phyloP scores from a whole-genome alignment of 2,797 vertebrate genomes.

The Diplodus sargus region DNA sequence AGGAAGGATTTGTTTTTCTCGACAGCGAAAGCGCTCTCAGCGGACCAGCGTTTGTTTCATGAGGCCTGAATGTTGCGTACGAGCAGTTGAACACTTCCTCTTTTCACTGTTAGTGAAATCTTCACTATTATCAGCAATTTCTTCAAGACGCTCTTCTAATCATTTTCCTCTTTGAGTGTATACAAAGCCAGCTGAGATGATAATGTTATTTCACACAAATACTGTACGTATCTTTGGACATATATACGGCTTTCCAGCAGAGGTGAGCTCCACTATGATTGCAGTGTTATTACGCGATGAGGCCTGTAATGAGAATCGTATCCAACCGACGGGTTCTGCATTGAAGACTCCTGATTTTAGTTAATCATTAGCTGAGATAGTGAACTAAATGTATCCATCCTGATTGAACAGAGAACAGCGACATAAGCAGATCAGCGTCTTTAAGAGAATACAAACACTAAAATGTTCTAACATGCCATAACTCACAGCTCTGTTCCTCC shows the following conservation, averaged over 20 bases:
- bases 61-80: constrained; percentile 46
- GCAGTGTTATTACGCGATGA: constrained; percentile 60
- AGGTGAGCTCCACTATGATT: constrained; percentile 41
- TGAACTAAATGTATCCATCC: constrained; percentile 1
- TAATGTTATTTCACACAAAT: constrained; percentile 13
- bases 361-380: background rate
- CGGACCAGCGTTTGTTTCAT: constrained; percentile 38
- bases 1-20: constrained; percentile 44
- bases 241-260: constrained; percentile 11
- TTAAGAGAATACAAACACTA: constrained; percentile 50
- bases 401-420: constrained; percentile 10
- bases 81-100: constrained; percentile 31
- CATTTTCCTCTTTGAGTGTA: constrained; percentile 43
- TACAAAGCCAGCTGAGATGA: constrained; percentile 23
- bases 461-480: constrained; percentile 27
- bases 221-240: constrained; percentile 21
- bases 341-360: constrained; percentile 6
- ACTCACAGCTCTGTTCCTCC: constrained; percentile 30
- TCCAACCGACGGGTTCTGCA: background rate
- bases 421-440: background rate
- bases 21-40: constrained; percentile 17
- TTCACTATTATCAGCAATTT: constrained; percentile 28
- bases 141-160: constrained; percentile 29
- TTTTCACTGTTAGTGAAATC: constrained; percentile 42
- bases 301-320: constrained; percentile 29